Conservation (phyloP, 2,888 invertebrate species). For the Halictus quadricinctus region DNA sequence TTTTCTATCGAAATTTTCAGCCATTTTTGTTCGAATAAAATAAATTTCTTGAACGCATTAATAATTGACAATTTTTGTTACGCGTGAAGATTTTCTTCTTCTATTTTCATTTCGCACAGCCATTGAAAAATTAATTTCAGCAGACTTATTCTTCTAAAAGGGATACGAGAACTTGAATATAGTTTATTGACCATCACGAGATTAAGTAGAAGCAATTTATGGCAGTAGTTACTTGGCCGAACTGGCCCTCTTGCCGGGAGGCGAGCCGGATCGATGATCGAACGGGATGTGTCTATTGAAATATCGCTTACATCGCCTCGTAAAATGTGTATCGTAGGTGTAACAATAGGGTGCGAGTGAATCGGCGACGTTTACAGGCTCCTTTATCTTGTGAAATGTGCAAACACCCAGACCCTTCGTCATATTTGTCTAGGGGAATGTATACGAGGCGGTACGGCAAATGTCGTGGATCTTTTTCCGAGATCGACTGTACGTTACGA, state of each 20-base stretch:
- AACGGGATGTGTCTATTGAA: conserved; percentile 30
- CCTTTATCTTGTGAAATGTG: conserved; percentile 52
- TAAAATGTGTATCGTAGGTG: conserved; percentile 37
- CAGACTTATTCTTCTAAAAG: background rate
- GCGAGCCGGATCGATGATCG: background rate
- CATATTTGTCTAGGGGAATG: conserved; percentile 40
- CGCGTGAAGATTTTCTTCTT: too few relatives aligned
- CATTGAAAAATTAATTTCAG: background rate
- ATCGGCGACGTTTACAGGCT: conserved; percentile 62
- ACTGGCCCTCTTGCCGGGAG: background rate
- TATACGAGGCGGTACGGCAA: background rate
- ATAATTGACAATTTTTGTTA: too few relatives aligned
- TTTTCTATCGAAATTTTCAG: too few relatives aligned
- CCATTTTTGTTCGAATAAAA: too few relatives aligned
- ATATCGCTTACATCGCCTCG: conserved; percentile 35
- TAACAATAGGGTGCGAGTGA: conserved; percentile 64
- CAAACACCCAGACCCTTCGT: conserved; percentile 62
- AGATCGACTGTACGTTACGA: background rate
- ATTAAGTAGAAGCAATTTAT: conserved; percentile 24
- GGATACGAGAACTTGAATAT: background rate
- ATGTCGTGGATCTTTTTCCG: conserved; percentile 16
- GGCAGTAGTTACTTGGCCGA: background rate
- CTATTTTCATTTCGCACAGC: too few relatives aligned
- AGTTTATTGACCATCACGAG: background rate
- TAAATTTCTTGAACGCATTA: too few relatives aligned